phyloP scores from a whole-genome alignment of 2,888 invertebrate species.

The Cheilosia scutellata region DNA sequence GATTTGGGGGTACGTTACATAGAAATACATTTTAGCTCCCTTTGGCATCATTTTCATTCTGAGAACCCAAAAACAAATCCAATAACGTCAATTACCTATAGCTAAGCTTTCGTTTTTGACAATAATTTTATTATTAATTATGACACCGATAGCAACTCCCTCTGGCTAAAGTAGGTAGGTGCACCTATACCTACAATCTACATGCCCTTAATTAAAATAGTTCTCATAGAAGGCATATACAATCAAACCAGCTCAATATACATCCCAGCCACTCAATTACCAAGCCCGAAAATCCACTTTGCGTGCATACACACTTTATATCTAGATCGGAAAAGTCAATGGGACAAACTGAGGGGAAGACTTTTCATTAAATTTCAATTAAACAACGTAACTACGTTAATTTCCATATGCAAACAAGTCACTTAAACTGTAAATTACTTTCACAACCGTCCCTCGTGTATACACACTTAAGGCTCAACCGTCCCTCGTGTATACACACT shows the following conservation, averaged over 20 bases:
- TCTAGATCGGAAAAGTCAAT: conserved; percentile 63
- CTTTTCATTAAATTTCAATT: conserved; percentile 74
- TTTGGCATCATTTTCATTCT: no score
- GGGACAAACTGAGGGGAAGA: conserved; percentile 58
- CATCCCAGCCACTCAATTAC: neutral
- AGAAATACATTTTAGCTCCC: no score
- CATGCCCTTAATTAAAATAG: neutral
- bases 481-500: conserved; percentile 9
- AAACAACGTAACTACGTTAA: conserved; percentile 71
- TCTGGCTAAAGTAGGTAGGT: no score
- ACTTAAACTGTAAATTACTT: conserved; percentile 72
- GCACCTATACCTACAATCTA: no score
- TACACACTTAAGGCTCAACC: conserved; percentile 11
- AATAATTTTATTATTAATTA: no score
- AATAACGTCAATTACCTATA: no score
- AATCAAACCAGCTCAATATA: neutral
- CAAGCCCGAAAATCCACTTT: conserved; percentile 38
- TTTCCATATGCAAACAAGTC: conserved; percentile 75
- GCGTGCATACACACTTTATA: conserved; percentile 60
- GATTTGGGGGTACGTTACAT: no score
- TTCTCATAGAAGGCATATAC: neutral
- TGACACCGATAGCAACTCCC: no score
- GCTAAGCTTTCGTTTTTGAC: no score
- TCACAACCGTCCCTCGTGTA: conserved; percentile 19
- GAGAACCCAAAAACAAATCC: no score